These are phyloP conservation scores for Enteromius fasciolatus DNA, from an alignment of 2,797 vertebrate species.

Conservation along the genomic window DNA sequence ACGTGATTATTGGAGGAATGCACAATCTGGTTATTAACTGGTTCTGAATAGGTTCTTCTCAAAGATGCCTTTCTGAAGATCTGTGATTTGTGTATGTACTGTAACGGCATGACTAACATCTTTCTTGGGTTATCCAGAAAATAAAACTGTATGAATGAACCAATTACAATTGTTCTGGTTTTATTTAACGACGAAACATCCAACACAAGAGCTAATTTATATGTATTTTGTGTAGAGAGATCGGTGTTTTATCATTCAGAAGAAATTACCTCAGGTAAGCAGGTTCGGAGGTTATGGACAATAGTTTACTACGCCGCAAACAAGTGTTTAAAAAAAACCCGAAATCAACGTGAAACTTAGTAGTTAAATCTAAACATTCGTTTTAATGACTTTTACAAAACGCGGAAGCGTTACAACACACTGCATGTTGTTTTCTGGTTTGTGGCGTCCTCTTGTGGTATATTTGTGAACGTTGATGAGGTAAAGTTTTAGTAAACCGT, in stretches of 20 bases:
- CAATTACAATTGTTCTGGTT: background rate
- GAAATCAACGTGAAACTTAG: background rate
- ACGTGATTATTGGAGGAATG: background rate
- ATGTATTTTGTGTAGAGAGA: too few relatives aligned
- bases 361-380: background rate
- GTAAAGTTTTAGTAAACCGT: background rate
- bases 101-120: slow-evolving; percentile 27
- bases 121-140: slow-evolving; percentile 11
- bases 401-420: too few relatives aligned
- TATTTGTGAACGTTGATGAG: background rate
- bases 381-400: background rate
- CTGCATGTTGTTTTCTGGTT: background rate
- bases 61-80: slow-evolving; percentile 8
- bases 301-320: background rate
- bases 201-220: background rate
- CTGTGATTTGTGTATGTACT: background rate
- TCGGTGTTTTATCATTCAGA: background rate
- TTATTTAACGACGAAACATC: background rate
- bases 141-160: slow-evolving; percentile 36
- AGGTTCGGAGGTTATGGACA: background rate
- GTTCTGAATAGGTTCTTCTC: slow-evolving; percentile 16
- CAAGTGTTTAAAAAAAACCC: background rate
- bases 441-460: background rate
- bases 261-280: background rate
- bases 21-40: slow-evolving; percentile 17